A percentile compares a stretch with the other conserved stretches of the same genome.
These are phyloP conservation scores for Mimas tiliae DNA, from an alignment of 2,888 invertebrate genomes.

Conservation along the genomic window DNA sequence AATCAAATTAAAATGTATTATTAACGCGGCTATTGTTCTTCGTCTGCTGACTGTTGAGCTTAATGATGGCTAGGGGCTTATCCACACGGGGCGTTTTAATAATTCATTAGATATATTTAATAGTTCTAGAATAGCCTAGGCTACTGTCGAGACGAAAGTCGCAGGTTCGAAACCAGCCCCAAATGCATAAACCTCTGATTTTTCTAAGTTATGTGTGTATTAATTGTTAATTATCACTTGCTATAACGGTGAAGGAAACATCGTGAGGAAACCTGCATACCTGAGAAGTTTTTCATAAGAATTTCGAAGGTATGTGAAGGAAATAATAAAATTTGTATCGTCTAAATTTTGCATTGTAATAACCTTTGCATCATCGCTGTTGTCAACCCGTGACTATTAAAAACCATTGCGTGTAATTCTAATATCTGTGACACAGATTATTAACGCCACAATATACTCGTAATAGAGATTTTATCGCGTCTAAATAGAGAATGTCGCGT, in stretches of 20 bases:
- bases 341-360: too few species aligned
- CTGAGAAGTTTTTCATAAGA: too few species aligned
- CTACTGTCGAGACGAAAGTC: too few species aligned
- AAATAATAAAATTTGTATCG: not conserved
- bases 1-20: slow-evolving; percentile 22
- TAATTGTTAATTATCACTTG: too few species aligned
- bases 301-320: not conserved
- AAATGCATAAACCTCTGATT: too few species aligned
- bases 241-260: too few species aligned
- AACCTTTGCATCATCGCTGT: too few species aligned
- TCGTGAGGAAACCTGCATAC: too few species aligned
- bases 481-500: not conserved
- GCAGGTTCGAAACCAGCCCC: too few species aligned
- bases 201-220: too few species aligned
- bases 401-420: not conserved
- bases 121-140: too few species aligned
- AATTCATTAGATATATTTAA: not conserved
- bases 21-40: slow-evolving; percentile 18
- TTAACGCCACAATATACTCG: not conserved
- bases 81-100: slow-evolving; percentile 11
- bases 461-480: not conserved
- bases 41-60: slow-evolving; percentile 7
- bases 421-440: not conserved
- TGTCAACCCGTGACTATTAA: too few species aligned
- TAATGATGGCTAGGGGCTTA: slow-evolving; percentile 11